phyloP scores from a whole-genome alignment of 2,113 vertebrate species.

The Protomyctophum bolini region DNA sequence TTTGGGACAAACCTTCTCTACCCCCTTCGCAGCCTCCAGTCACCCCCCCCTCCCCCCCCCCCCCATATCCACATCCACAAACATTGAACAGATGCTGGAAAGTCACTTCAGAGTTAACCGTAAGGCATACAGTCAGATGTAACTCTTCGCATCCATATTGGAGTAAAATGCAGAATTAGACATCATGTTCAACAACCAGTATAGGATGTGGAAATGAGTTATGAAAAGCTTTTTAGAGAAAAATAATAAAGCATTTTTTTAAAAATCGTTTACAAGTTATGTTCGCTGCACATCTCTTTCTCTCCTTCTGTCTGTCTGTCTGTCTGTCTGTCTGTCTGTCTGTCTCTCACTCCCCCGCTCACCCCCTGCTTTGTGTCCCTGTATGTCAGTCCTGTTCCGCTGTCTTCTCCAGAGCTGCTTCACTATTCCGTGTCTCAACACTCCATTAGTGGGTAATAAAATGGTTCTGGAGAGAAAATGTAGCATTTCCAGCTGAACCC shows the following conservation, averaged over 20 bases:
- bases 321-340: slow-evolving; percentile 32
- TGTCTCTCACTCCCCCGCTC: slow-evolving; percentile 12
- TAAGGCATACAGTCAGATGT: slow-evolving; percentile 50
- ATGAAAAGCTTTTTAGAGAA: neutral
- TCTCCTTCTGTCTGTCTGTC: neutral
- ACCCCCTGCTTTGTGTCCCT: slow-evolving; percentile 44
- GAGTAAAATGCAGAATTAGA: slow-evolving; percentile 40
- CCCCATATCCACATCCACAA: slow-evolving; percentile 44
- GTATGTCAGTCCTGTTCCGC: slow-evolving; percentile 39
- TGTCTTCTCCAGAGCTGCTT: slow-evolving; percentile 48
- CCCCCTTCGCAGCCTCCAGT: slow-evolving; percentile 54
- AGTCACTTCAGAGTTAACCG: slow-evolving; percentile 49
- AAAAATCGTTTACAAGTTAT: slow-evolving; percentile 24
- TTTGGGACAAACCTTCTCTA: slow-evolving; percentile 53
- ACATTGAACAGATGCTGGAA: slow-evolving; percentile 75
- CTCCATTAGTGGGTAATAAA: slow-evolving; percentile 72
- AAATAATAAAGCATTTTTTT: slow-evolving; percentile 19
- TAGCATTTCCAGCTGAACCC: slow-evolving; percentile 73
- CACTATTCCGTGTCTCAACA: slow-evolving; percentile 69
- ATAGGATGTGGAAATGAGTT: slow-evolving; percentile 40
- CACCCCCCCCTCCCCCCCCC: neutral
- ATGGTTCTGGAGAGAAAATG: slow-evolving; percentile 65
- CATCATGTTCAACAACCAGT: slow-evolving; percentile 51
- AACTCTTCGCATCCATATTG: slow-evolving; percentile 42
- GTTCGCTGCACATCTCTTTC: slow-evolving; percentile 1